Percentiles rank a stretch among this genome's conserved stretches.
phyloP scores from a whole-genome alignment of 2,797 vertebrate species.

The Melanotaenia boesemani region DNA sequence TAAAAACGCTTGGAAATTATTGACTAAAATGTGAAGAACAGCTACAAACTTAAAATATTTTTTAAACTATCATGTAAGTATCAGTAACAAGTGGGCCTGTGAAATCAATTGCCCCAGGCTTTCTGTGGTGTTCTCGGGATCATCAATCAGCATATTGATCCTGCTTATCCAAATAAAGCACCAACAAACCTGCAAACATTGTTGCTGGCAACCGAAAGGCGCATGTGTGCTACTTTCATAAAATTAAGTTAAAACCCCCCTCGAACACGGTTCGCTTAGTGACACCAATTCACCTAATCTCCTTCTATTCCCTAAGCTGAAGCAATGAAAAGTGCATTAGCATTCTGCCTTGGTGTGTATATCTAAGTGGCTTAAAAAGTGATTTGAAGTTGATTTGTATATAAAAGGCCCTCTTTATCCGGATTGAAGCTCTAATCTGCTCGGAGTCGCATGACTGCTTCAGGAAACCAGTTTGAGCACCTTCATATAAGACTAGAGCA shows the following conservation, averaged over 20 bases:
- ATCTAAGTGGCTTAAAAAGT: slow-evolving; percentile 93
- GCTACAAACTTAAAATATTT: neutral
- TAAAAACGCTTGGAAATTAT: no score
- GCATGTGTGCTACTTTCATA: slow-evolving; percentile 71
- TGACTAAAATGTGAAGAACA: neutral
- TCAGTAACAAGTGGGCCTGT: neutral
- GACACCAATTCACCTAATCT: slow-evolving; percentile 88
- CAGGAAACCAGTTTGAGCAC: slow-evolving; percentile 88
- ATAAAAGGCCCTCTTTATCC: slow-evolving; percentile 91
- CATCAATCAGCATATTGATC: slow-evolving; percentile 28
- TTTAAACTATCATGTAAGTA: neutral
- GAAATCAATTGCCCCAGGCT: slow-evolving; percentile 11
- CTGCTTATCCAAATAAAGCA: slow-evolving; percentile 29
- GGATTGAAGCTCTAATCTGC: slow-evolving; percentile 90
- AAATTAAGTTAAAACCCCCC: slow-evolving; percentile 85
- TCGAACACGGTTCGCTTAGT: slow-evolving; percentile 80
- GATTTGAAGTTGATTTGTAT: slow-evolving; percentile 94
- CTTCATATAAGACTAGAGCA: slow-evolving; percentile 83
- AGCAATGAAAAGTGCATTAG: slow-evolving; percentile 90
- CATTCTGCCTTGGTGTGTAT: slow-evolving; percentile 89
- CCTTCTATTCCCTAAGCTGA: slow-evolving; percentile 84
- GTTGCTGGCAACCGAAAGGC: slow-evolving; percentile 31
- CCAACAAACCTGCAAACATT: slow-evolving; percentile 12
- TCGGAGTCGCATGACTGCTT: slow-evolving; percentile 90
- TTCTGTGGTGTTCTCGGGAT: neutral